Percentiles rank a stretch among this genome's conserved stretches.
Conservation (phyloP, 1,140 invertebrate species). For the Ooceraea biroi region DNA sequence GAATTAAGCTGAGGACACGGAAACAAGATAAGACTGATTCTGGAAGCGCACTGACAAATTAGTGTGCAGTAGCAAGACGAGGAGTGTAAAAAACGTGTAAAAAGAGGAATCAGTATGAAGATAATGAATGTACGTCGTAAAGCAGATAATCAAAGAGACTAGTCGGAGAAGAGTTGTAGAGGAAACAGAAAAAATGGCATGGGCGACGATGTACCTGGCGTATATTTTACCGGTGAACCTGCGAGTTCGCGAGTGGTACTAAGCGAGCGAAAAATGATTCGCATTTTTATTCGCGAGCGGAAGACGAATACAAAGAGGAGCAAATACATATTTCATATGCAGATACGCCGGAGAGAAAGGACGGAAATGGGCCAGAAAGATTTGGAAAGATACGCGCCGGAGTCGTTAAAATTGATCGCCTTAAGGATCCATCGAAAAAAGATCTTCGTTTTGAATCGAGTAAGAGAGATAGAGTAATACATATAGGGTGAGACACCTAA, state of each 20-base stretch:
- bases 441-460: background rate
- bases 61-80: background rate
- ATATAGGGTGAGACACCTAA: no score
- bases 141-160: slow-evolving; percentile 43
- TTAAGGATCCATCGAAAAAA: slow-evolving; percentile 11
- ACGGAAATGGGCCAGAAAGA: slow-evolving; percentile 58
- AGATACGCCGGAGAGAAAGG: slow-evolving; percentile 50
- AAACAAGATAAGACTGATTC: slow-evolving; percentile 1
- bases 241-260: slow-evolving; percentile 44
- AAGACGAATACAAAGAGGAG: slow-evolving; percentile 57
- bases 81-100: background rate
- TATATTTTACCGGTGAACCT: slow-evolving; percentile 48
- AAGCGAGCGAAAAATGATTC: slow-evolving; percentile 62
- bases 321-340: slow-evolving; percentile 59
- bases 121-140: slow-evolving; percentile 31
- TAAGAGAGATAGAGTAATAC: background rate
- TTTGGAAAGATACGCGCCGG: slow-evolving; percentile 46
- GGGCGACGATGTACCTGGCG: slow-evolving; percentile 38
- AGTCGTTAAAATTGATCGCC: slow-evolving; percentile 58
- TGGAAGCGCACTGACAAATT: background rate
- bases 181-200: slow-evolving; percentile 29
- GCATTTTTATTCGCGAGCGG: slow-evolving; percentile 55
- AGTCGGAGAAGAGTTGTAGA: background rate
- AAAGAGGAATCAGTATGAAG: background rate
- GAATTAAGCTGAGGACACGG: background rate